phyloP scores from a whole-genome alignment of 2,797 vertebrate genomes.

The Periparus ater region DNA sequence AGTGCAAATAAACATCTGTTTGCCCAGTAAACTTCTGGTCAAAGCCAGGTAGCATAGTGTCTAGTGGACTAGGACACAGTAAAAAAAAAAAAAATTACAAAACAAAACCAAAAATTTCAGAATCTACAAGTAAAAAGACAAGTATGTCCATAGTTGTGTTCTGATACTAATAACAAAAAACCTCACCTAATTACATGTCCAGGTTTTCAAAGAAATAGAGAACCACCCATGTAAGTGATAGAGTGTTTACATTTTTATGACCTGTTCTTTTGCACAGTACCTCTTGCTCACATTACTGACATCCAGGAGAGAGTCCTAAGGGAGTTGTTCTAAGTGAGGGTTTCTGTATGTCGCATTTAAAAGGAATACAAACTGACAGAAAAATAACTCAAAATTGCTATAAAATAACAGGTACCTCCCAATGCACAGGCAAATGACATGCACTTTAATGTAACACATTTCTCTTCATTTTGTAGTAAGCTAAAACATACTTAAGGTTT shows the following conservation, averaged over 20 bases:
- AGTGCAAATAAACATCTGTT: not conserved
- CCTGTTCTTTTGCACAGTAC: constrained; percentile 53
- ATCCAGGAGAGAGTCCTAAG: constrained; percentile 71
- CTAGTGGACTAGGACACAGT: not conserved
- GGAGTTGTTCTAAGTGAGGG: constrained; percentile 74
- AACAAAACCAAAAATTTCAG: not conserved
- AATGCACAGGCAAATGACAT: constrained; percentile 76
- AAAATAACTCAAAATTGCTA: constrained; percentile 86
- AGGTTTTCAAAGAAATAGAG: constrained; percentile 51
- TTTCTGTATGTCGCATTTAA: constrained; percentile 75
- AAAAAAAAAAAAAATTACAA: not conserved
- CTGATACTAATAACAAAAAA: not conserved
- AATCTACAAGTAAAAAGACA: not conserved
- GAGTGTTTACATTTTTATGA: constrained; percentile 71
- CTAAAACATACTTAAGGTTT: constrained; percentile 75
- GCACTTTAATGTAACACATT: constrained; percentile 80
- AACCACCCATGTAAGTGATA: constrained; percentile 55
- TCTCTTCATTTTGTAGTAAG: constrained; percentile 76
- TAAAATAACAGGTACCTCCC: constrained; percentile 78
- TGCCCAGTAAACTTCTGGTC: not conserved
- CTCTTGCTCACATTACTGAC: constrained; percentile 63
- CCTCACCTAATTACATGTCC: not conserved
- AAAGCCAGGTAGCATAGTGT: not conserved
- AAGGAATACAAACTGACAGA: constrained; percentile 83
- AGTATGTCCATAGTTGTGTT: not conserved